phyloP scores from a whole-genome alignment of 1,140 invertebrate genomes.

The Drosophila nigrodunni region DNA sequence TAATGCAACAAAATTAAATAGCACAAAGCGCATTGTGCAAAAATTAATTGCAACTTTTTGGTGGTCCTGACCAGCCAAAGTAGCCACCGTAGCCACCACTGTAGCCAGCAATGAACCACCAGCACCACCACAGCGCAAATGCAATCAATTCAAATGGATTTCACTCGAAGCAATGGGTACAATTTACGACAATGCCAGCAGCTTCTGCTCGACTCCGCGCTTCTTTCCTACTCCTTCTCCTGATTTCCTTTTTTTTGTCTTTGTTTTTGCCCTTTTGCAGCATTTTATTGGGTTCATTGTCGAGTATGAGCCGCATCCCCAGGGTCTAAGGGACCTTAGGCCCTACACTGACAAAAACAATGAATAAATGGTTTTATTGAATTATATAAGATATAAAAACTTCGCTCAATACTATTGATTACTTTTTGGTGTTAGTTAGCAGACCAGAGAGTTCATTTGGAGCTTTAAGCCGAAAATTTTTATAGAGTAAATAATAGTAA shows the following conservation, averaged over 20 bases:
- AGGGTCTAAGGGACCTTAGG: slow-evolving; percentile 28
- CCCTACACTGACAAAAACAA: not conserved
- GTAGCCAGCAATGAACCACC: not conserved
- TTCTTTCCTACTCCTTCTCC: slow-evolving; percentile 5
- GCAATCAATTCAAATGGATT: slow-evolving; percentile 82
- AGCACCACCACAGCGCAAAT: slow-evolving; percentile 5
- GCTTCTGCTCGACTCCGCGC: slow-evolving; percentile 12
- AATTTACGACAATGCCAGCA: slow-evolving; percentile 67
- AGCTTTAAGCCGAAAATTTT: too few species aligned
- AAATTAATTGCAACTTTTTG: slow-evolving; percentile 84
- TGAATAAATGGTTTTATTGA: too few species aligned
- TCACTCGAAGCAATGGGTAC: slow-evolving; percentile 65
- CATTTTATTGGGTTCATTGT: slow-evolving; percentile 79
- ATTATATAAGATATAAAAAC: too few species aligned
- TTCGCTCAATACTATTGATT: too few species aligned
- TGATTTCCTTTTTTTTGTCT: not conserved
- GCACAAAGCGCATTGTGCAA: slow-evolving; percentile 79
- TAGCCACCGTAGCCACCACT: not conserved
- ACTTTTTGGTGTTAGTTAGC: too few species aligned
- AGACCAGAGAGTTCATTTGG: too few species aligned
- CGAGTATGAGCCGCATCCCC: slow-evolving; percentile 44
- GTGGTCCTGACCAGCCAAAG: slow-evolving; percentile 51
- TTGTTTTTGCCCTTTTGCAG: slow-evolving; percentile 62
- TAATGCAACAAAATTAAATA: slow-evolving; percentile 74
- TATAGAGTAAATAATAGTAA: too few species aligned